Conservation (phyloP, 2,888 invertebrate species). For the Nymphalis c-album region DNA sequence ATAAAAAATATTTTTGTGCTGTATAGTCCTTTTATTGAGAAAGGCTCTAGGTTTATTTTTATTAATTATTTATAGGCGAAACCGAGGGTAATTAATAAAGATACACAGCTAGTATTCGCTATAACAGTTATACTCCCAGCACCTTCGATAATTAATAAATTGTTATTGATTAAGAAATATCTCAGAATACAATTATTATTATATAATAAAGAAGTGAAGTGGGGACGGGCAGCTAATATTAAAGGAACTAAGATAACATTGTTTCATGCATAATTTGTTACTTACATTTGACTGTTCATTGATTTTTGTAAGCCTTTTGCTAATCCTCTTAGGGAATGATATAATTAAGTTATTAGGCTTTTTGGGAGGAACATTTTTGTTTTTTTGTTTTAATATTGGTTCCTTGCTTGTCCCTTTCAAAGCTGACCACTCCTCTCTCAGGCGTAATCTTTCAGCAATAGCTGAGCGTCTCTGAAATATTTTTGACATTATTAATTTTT, state of each 20-base stretch:
- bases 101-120: too few species aligned
- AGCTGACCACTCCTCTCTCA: constrained; percentile 70
- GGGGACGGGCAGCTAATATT: too few species aligned
- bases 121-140: too few species aligned
- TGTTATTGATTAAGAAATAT: too few species aligned
- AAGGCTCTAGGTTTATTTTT: too few species aligned
- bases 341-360: constrained; percentile 19
- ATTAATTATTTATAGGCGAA: too few species aligned
- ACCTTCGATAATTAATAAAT: too few species aligned
- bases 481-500: not conserved
- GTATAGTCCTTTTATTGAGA: too few species aligned
- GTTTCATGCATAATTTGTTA: not conserved
- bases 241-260: too few species aligned
- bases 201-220: not conserved
- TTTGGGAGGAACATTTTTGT: constrained; percentile 34
- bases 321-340: constrained; percentile 10
- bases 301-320: not conserved
- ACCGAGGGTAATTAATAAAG: too few species aligned
- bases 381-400: constrained; percentile 18
- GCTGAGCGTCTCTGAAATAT: constrained; percentile 68
- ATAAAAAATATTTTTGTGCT: too few species aligned
- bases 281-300: constrained; percentile 5
- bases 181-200: too few species aligned
- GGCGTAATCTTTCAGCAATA: constrained; percentile 61
- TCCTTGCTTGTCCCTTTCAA: constrained; percentile 55